Conservation (phyloP, 2,888 invertebrate species). For the Apamea monoglypha region DNA sequence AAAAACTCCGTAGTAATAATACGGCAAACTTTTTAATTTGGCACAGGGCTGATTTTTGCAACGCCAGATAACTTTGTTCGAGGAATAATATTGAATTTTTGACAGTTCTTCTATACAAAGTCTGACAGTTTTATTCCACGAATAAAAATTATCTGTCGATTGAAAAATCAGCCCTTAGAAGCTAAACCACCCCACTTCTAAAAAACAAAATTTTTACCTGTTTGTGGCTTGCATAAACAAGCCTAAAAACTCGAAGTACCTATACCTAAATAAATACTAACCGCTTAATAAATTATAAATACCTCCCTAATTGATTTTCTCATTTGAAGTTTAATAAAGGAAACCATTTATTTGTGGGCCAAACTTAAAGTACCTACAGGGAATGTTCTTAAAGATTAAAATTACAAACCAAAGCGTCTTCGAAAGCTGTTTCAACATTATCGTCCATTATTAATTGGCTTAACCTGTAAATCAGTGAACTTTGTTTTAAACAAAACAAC, state of each 20-base stretch:
- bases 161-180: no score
- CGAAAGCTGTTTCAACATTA: slow-evolving; percentile 24
- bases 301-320: slow-evolving; percentile 16
- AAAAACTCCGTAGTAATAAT: no score
- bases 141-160: no score
- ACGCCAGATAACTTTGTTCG: no score
- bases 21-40: no score
- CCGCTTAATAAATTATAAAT: not conserved
- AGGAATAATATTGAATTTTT: no score
- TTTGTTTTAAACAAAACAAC: slow-evolving; percentile 24
- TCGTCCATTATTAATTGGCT: slow-evolving; percentile 29
- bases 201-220: no score
- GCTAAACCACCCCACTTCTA: no score
- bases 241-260: not conserved
- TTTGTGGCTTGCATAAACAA: not conserved
- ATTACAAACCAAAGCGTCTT: slow-evolving; percentile 38
- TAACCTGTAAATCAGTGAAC: slow-evolving; percentile 19
- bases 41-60: no score
- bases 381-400: slow-evolving; percentile 42
- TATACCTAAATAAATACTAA: not conserved
- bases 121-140: no score
- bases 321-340: slow-evolving; percentile 30
- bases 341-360: slow-evolving; percentile 44
- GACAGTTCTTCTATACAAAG: no score
- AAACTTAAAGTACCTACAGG: slow-evolving; percentile 22